Conservation (phyloP, 2,888 invertebrate species). For the Ptychoptera albimana region DNA sequence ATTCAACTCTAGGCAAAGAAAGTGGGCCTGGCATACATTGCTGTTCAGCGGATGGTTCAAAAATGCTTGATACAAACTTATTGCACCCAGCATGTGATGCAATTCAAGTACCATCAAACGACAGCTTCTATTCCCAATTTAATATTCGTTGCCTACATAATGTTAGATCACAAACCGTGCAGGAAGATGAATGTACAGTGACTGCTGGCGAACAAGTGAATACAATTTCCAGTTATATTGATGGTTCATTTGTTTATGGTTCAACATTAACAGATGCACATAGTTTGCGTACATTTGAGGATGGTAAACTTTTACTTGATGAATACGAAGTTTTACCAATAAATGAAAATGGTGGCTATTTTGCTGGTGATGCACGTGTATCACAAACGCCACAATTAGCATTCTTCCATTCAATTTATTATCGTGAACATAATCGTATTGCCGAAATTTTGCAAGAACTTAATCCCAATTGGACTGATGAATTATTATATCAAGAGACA, state of each 20-base stretch:
- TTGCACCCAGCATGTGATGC: slow-evolving; percentile 43
- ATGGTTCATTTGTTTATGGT: slow-evolving; percentile 68
- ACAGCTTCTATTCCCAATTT: slow-evolving; percentile 35
- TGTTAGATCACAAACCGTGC: slow-evolving; percentile 40
- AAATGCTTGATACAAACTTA: slow-evolving; percentile 30
- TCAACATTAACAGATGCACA: slow-evolving; percentile 47
- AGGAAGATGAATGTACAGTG: slow-evolving; percentile 37
- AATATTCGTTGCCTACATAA: slow-evolving; percentile 41
- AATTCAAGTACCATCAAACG: slow-evolving; percentile 37
- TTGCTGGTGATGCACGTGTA: slow-evolving; percentile 41
- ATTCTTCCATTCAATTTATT: slow-evolving; percentile 31
- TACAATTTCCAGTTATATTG: slow-evolving; percentile 36
- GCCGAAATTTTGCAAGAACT: slow-evolving; percentile 28
- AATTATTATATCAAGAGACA: slow-evolving; percentile 34
- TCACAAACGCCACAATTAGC: slow-evolving; percentile 33
- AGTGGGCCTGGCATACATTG: slow-evolving; percentile 32
- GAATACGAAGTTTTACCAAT: slow-evolving; percentile 45
- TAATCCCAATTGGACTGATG: slow-evolving; percentile 37
- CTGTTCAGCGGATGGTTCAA: slow-evolving; percentile 32
- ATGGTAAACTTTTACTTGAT: slow-evolving; percentile 49
- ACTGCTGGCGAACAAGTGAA: slow-evolving; percentile 41
- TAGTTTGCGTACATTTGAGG: slow-evolving; percentile 46
- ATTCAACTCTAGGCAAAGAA: not conserved
- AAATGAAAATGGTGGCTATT: slow-evolving; percentile 55
- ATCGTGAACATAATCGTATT: slow-evolving; percentile 35